Base-by-base conservation (phyloP, 2,797 vertebrate genomes). In the Chelmon rostratus region DNA sequence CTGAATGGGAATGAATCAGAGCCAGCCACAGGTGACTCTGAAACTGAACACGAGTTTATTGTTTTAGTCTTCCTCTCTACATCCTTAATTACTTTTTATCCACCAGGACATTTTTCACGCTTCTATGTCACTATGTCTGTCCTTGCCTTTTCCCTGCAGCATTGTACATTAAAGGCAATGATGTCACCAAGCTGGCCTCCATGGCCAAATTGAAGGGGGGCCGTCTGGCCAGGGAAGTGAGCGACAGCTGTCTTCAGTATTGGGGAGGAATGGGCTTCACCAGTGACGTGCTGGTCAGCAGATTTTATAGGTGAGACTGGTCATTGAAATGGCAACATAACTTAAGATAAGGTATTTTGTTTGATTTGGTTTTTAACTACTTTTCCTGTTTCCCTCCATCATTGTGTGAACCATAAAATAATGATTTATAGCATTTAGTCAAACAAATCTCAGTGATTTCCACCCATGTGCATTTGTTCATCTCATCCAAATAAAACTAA, bases 251-350 rank as follows among this genome's bases (percentile, higher is more conserved):
- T 82, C 95, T 98, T 12, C 97, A 98, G 93, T 98, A 92, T 76
- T 98, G 97, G 97, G 97, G 97, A 83, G 97, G 96, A 75, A 98
- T 97, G 97, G 97, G 97, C 68, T 98, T 94, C 92, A 97, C 96
- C 83, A 97, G 83, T 21, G 96, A 97, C 2, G 96, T 97, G 62
- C 79, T 93, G 7, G 94, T 98, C 88, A 98, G 96, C 94, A 95
- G 96, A 88, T 87, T 96, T 79, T 98, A 96, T 93, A 97, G 97
- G 97, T 97, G 59, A 95, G 94, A 47, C 16, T 33, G 12, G 2
- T 33, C 35, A 25, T 47, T 42, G 11, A 16, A 33, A 44, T 2
- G 15, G 21, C 1, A 42, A 18, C 33, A 47, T 11, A 37, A 11
- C 8, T 38, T 21, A 0, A 79, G 5, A 9, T 3, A 6, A 33